phyloP scores from a whole-genome alignment of 2,888 invertebrate genomes.

The Branchinecta sandiegonensis region DNA sequence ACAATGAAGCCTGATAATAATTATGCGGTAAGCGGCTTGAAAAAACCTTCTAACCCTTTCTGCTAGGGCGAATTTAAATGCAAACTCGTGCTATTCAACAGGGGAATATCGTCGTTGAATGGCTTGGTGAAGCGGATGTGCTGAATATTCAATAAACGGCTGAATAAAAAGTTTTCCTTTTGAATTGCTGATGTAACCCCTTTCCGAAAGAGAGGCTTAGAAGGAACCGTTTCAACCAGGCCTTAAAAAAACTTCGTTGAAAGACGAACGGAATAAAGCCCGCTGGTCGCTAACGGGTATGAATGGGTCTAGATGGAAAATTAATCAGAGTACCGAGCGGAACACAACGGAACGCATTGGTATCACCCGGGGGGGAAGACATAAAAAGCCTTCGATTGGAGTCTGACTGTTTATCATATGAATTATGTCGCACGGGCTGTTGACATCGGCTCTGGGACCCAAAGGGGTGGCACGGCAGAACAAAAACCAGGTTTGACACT shows the following conservation, averaged over 20 bases:
- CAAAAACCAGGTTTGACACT: not conserved
- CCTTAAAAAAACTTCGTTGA: not conserved
- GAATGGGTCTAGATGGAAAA: slow-evolving; percentile 15
- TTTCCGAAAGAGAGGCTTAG: slow-evolving; percentile 12
- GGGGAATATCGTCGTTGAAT: not conserved
- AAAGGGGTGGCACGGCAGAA: not conserved
- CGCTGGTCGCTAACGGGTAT: not conserved
- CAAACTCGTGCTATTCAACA: slow-evolving; percentile 16
- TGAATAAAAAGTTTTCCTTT: slow-evolving; percentile 12
- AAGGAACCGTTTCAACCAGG: slow-evolving; percentile 4
- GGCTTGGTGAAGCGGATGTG: slow-evolving; percentile 12
- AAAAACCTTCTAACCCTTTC: not conserved
- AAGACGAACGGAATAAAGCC: slow-evolving; percentile 1
- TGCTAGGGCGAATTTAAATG: not conserved
- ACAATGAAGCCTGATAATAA: slow-evolving; percentile 8
- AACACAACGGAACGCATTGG: slow-evolving; percentile 13
- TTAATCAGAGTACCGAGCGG: slow-evolving; percentile 15
- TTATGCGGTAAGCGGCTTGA: slow-evolving; percentile 12
- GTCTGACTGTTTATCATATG: slow-evolving; percentile 12
- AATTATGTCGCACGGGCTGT: slow-evolving; percentile 17
- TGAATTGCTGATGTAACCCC: slow-evolving; percentile 16
- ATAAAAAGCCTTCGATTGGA: slow-evolving; percentile 12
- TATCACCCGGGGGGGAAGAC: not conserved
- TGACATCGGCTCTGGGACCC: not conserved
- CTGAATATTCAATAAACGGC: slow-evolving; percentile 2